Percentiles rank a stretch among this genome's conserved stretches.
Evolutionary conservation across 2,888 invertebrate genomes (phyloP).

Genomic region (Chirona hameri): DNA sequence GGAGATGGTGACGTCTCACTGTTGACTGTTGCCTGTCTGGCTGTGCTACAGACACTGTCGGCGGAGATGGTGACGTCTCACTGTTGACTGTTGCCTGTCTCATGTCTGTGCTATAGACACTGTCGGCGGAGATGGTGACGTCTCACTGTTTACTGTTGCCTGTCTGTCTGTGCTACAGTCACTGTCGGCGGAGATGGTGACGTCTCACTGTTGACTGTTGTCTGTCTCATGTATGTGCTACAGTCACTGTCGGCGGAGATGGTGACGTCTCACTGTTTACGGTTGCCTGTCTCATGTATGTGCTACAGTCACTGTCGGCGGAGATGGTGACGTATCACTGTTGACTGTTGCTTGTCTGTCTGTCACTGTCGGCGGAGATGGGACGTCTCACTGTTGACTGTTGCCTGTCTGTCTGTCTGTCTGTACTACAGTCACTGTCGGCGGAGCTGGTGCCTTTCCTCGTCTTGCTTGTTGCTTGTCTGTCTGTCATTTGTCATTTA

Average conservation of each 20-base stretch:
- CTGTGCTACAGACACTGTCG: too few species aligned
- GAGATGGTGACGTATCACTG: too few species aligned
- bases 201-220: background rate
- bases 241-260: slow-evolving; percentile 48
- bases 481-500: too few species aligned
- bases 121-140: too few species aligned
- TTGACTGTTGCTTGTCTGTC: background rate
- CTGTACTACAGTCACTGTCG: too few species aligned
- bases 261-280: background rate
- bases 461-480: too few species aligned
- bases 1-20: background rate
- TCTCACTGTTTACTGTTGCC: too few species aligned
- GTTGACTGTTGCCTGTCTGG: slow-evolving; percentile 26
- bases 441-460: too few species aligned
- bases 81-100: slow-evolving; percentile 25
- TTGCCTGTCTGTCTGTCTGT: slow-evolving; percentile 33
- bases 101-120: too few species aligned
- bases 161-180: background rate
- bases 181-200: too few species aligned
- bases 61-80: background rate
- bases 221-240: too few species aligned
- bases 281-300: slow-evolving; percentile 32
- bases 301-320: too few species aligned
- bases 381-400: background rate
- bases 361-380: background rate